These are phyloP conservation scores for Meteorus colon DNA, from an alignment of 2,888 invertebrate genomes.

Conservation along the genomic window DNA sequence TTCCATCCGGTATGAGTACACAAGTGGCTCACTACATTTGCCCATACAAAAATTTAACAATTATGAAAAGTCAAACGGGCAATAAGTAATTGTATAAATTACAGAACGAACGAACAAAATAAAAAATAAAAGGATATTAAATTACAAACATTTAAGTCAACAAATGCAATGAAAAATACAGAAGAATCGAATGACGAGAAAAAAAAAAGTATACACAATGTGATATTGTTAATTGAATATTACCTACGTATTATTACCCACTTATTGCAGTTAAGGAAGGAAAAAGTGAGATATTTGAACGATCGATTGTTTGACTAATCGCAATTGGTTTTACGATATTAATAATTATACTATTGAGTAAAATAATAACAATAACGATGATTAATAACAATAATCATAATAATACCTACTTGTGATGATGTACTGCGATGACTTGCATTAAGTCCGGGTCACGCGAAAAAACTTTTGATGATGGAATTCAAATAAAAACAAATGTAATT, in stretches of 20 bases:
- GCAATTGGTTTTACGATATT: constrained; percentile 61
- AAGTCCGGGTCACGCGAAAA: constrained; percentile 71
- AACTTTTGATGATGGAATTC: constrained; percentile 72
- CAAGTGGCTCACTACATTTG: constrained; percentile 49
- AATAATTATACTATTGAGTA: constrained; percentile 67
- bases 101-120: constrained; percentile 46
- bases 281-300: constrained; percentile 54
- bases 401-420: constrained; percentile 72
- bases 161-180: constrained; percentile 53
- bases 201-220: constrained; percentile 63
- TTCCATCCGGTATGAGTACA: constrained; percentile 48
- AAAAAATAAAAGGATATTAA: constrained; percentile 50
- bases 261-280: constrained; percentile 54
- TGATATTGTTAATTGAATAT: constrained; percentile 68
- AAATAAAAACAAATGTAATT: constrained; percentile 73
- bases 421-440: constrained; percentile 72
- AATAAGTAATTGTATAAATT: constrained; percentile 42
- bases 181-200: constrained; percentile 46
- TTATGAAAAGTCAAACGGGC: constrained; percentile 51
- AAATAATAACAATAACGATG: constrained; percentile 66
- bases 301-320: constrained; percentile 59
- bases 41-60: constrained; percentile 43
- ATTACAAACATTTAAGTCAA: constrained; percentile 53
- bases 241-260: constrained; percentile 56
- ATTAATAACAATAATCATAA: constrained; percentile 71